These are phyloP conservation scores for Agonopterix alstromeriana DNA, from an alignment of 2,888 invertebrate genomes.

Conservation along the genomic window DNA sequence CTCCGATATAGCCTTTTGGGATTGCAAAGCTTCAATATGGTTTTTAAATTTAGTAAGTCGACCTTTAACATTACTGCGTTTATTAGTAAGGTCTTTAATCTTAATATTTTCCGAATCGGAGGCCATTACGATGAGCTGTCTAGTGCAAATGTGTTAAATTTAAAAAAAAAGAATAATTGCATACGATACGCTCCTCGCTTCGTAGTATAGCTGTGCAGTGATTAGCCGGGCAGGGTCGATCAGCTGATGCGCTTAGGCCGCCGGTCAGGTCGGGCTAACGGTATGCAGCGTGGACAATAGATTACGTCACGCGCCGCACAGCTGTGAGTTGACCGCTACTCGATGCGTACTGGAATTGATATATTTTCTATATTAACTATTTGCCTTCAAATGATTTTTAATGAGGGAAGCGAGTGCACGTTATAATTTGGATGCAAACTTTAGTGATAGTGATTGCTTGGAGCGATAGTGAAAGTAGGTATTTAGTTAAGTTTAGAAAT, in stretches of 20 bases:
- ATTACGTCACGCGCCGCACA: background rate
- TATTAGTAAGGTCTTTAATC: background rate
- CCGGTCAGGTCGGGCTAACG: background rate
- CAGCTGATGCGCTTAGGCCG: background rate
- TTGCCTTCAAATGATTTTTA: background rate
- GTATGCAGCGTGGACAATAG: background rate
- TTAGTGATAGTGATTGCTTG: too few relatives aligned
- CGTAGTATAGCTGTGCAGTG: background rate
- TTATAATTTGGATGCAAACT: background rate
- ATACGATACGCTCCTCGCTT: background rate
- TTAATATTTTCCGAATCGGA: background rate
- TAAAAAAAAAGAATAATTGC: background rate
- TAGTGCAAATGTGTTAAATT: background rate
- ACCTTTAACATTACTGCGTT: conserved; percentile 6
- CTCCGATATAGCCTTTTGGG: conserved; percentile 1
- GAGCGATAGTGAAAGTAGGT: too few relatives aligned
- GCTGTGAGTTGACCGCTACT: background rate
- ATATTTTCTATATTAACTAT: background rate
- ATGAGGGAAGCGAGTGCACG: background rate
- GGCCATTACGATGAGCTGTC: background rate
- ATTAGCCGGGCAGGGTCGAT: background rate
- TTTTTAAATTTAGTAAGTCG: conserved; percentile 7
- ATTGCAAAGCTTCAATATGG: background rate
- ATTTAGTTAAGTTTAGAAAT: background rate
- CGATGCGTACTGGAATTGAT: background rate